Percentiles rank a stretch among this genome's conserved stretches.
These are phyloP conservation scores for Nineta flava DNA, from an alignment of 2,888 invertebrate species.

Conservation along the genomic window DNA sequence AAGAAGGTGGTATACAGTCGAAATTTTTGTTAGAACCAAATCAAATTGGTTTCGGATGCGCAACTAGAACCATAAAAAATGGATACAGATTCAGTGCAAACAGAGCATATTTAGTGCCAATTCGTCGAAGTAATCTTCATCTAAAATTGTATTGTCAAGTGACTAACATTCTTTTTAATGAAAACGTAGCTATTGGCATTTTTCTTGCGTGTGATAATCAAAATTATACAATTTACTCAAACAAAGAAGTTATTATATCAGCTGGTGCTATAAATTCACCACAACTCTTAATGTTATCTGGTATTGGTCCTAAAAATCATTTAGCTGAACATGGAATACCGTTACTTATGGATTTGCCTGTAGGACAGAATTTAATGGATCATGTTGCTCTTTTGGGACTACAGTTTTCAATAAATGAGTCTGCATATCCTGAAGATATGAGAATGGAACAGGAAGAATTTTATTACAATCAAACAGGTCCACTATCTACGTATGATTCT, in stretches of 20 bases:
- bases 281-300: conserved; percentile 64
- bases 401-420: conserved; percentile 34
- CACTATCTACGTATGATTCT: conserved; percentile 44
- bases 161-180: conserved; percentile 41
- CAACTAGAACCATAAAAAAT: conserved; percentile 46
- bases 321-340: conserved; percentile 37
- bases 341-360: conserved; percentile 38
- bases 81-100: conserved; percentile 52
- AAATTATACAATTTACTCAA: conserved; percentile 37
- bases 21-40: conserved; percentile 40
- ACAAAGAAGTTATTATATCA: conserved; percentile 55
- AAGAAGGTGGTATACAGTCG: conserved; percentile 43
- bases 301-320: conserved; percentile 49
- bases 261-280: conserved; percentile 66
- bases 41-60: conserved; percentile 41
- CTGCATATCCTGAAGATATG: not conserved
- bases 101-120: conserved; percentile 46
- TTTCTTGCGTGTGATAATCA: conserved; percentile 38
- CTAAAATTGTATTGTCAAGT: conserved; percentile 44
- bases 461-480: conserved; percentile 29
- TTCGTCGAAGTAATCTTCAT: conserved; percentile 28
- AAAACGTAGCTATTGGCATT: conserved; percentile 39
- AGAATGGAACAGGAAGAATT: not conserved
- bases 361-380: conserved; percentile 55
- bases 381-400: conserved; percentile 49